A percentile compares a stretch with the other conserved stretches of the same genome.
Conservation (phyloP, 2,888 invertebrate species). For the Nemotelus pantherinus region DNA sequence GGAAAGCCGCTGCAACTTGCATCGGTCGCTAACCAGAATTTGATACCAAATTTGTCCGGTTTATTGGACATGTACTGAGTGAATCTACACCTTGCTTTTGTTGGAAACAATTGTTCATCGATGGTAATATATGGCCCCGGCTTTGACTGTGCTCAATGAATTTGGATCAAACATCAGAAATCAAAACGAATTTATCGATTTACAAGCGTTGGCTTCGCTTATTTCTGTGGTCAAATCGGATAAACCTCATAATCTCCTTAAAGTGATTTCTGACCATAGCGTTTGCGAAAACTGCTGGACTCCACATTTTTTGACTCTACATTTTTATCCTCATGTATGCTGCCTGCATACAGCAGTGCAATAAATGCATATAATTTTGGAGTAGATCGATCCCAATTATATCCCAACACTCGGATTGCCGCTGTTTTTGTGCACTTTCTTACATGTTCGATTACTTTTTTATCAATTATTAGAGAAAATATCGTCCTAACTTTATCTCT, state of each 20-base stretch:
- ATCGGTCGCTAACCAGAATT: slow-evolving; percentile 53
- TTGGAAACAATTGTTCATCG: slow-evolving; percentile 51
- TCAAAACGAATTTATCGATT: not conserved
- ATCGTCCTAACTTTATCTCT: too few species aligned
- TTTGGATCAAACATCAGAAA: not conserved
- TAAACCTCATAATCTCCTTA: not conserved
- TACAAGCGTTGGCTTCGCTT: not conserved
- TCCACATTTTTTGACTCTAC: too few species aligned
- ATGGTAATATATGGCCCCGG: slow-evolving; percentile 29
- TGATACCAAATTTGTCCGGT: slow-evolving; percentile 52
- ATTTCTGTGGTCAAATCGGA: not conserved
- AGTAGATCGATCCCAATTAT: slow-evolving; percentile 7
- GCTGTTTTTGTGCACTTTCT: slow-evolving; percentile 13
- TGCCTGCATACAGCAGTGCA: not conserved
- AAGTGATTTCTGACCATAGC: too few species aligned
- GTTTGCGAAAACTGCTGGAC: too few species aligned
- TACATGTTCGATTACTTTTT: too few species aligned
- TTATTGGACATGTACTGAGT: slow-evolving; percentile 54
- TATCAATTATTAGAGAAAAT: too few species aligned
- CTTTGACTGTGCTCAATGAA: not conserved
- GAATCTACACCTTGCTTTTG: slow-evolving; percentile 53
- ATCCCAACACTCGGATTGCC: slow-evolving; percentile 17
- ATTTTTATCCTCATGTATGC: slow-evolving; percentile 11
- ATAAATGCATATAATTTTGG: slow-evolving; percentile 21
- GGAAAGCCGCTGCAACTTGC: slow-evolving; percentile 52